Percentiles rank a stretch among this genome's conserved stretches.
Conservation (phyloP, 2,113 vertebrate species). For the Hippocampus guttulatus region DNA sequence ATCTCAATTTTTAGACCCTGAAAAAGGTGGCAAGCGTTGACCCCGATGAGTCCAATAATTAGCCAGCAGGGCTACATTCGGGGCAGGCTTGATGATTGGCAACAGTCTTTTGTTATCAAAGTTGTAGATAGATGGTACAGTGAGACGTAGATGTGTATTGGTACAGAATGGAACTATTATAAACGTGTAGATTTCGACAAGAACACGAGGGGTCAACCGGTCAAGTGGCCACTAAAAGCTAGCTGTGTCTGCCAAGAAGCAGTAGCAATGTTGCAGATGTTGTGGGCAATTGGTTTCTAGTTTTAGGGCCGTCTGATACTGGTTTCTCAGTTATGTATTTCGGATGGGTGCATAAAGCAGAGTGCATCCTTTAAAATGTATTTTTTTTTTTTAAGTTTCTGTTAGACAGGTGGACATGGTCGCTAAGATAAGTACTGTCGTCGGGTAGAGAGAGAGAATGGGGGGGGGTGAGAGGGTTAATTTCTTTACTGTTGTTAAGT, state of each 20-base stretch:
- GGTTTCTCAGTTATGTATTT: neutral
- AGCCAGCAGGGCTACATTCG: neutral
- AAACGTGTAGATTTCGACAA: neutral
- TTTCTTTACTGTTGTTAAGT: neutral
- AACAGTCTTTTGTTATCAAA: too few species aligned
- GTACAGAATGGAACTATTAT: neutral
- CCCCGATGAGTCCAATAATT: neutral
- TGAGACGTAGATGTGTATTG: too few species aligned
- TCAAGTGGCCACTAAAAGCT: neutral
- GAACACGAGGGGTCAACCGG: neutral
- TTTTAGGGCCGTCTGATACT: neutral
- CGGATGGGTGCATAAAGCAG: neutral
- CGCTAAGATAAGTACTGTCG: neutral
- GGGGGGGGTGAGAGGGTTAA: neutral
- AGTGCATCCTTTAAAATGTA: neutral
- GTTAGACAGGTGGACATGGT: neutral
- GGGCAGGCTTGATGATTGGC: too few species aligned
- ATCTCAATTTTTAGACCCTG: neutral
- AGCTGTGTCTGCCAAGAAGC: neutral
- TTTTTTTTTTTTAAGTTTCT: neutral
- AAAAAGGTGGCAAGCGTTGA: neutral
- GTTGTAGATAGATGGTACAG: too few species aligned
- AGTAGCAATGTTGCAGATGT: neutral
- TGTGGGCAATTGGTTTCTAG: neutral
- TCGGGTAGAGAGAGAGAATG: neutral